Evolutionary conservation across 2,888 invertebrate genomes (phyloP).

Genomic region (Lasioglossum leucozonium): DNA sequence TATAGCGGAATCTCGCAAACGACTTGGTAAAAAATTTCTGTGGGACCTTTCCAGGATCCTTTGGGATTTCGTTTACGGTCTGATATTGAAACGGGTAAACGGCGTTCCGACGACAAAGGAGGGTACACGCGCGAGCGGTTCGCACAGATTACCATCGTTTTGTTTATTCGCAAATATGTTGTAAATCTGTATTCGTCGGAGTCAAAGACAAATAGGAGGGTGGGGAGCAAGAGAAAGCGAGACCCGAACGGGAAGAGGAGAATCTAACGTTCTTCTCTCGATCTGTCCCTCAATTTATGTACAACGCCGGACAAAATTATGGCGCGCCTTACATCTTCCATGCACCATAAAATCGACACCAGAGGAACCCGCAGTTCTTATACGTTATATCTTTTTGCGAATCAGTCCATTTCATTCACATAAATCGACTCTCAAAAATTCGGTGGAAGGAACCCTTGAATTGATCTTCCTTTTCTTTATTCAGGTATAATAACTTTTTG

Average conservation of each 20-base stretch:
- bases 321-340: constrained; percentile 12
- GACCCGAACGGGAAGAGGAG: not conserved
- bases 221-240: not conserved
- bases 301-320: constrained; percentile 8
- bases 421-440: not conserved
- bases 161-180: constrained; percentile 67
- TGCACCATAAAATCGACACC: constrained; percentile 19
- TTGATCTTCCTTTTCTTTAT: not conserved
- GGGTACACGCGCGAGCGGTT: constrained; percentile 42
- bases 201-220: not conserved
- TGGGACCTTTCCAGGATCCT: constrained; percentile 44
- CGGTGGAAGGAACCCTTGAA: not conserved
- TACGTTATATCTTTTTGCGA: constrained; percentile 23
- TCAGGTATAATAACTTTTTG: not conserved
- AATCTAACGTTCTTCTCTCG: constrained; percentile 18
- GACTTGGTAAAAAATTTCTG: constrained; percentile 52
- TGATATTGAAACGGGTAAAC: constrained; percentile 67
- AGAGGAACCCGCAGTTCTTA: constrained; percentile 1
- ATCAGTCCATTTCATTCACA: not conserved
- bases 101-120: constrained; percentile 55
- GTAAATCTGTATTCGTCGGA: constrained; percentile 33
- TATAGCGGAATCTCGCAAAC: constrained; percentile 56
- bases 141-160: constrained; percentile 64
- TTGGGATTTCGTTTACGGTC: constrained; percentile 69
- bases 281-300: constrained; percentile 46